Percentiles rank a stretch among this genome's conserved stretches.
These are phyloP conservation scores for Cephus rjabovi DNA, from an alignment of 2,888 invertebrate species.

Conservation along the genomic window DNA sequence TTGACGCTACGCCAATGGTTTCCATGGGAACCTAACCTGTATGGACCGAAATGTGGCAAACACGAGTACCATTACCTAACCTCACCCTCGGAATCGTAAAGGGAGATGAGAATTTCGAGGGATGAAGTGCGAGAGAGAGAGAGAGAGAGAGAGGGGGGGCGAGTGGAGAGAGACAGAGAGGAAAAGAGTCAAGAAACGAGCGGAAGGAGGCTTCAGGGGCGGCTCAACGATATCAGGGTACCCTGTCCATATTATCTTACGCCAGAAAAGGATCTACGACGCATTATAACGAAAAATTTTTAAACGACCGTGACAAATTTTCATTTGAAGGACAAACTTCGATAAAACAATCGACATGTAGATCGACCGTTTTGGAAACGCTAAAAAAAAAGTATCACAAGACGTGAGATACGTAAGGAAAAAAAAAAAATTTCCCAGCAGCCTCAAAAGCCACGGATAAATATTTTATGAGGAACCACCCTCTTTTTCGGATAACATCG, in stretches of 20 bases:
- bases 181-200: background rate
- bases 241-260: background rate
- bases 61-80: background rate
- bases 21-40: slow-evolving; percentile 48
- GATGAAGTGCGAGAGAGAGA: slow-evolving; percentile 16
- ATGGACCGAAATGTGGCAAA: slow-evolving; percentile 9
- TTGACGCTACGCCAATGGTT: slow-evolving; percentile 44
- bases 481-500: no score
- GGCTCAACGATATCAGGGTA: background rate
- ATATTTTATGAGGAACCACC: no score
- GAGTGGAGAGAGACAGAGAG: slow-evolving; percentile 4
- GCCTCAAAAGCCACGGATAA: no score
- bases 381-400: no score
- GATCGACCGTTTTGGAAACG: no score
- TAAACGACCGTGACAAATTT: no score
- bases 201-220: background rate
- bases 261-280: no score
- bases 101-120: slow-evolving; percentile 10
- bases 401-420: no score
- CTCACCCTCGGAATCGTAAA: slow-evolving; percentile 9
- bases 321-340: no score
- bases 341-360: no score
- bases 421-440: no score
- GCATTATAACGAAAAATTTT: no score
- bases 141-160: slow-evolving; percentile 1